Base-by-base conservation (phyloP, 2,888 invertebrate genomes). In the Lasioglossum marginatum region DNA sequence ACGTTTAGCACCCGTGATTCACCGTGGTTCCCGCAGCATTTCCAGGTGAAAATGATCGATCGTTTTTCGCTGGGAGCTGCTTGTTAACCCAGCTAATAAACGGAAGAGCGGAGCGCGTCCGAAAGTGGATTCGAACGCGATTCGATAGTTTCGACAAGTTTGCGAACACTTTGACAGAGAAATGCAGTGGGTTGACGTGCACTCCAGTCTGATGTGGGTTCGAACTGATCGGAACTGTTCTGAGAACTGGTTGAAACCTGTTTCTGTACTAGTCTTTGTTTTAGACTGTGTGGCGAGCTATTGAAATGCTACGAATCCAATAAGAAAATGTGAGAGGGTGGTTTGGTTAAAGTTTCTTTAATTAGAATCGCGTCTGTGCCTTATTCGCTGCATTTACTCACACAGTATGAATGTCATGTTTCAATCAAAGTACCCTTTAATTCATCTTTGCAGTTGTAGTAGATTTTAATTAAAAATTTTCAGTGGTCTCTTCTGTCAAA, bases 21-120 rank as follows among this genome's bases (percentile, higher is more conserved):
- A 66, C 77, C 14, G 19, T 19, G 45, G n/a, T n/a, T 48, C 8
- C 48, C 14, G 34, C 27, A 16, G 31, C 34, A 34, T 37, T 40
- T 37, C 10, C 31, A 8, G 23, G 27, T 45, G 68, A 52, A n/a
- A 37, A 31, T 70, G 77, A 70, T 77, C 77, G 77, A 77, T 77
- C 68, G 68, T 77, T n/a, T 63, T 63, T 43, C 60, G 60, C 40
- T 14, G 63, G 60, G 12, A 4, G 43, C 2, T n/a, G 31, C 34
- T 19, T 34, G 66, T 45, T 48, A 6, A 34, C 37, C 16, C 34
- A 16, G 45, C 66, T 63, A 77, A 66, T 66, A 66, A 77, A 77
- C 76, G 43, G 23, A 27, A 31, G 14, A 12, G 31, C 2, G 4
- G 63, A 16, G 16, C 63, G 63, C 2, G 27, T 16, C 10, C 63